Evolutionary conservation across 2,888 invertebrate genomes (phyloP), one percentile per base, ranked within the genome.

Genomic region (Blastobasis adustella): DNA sequence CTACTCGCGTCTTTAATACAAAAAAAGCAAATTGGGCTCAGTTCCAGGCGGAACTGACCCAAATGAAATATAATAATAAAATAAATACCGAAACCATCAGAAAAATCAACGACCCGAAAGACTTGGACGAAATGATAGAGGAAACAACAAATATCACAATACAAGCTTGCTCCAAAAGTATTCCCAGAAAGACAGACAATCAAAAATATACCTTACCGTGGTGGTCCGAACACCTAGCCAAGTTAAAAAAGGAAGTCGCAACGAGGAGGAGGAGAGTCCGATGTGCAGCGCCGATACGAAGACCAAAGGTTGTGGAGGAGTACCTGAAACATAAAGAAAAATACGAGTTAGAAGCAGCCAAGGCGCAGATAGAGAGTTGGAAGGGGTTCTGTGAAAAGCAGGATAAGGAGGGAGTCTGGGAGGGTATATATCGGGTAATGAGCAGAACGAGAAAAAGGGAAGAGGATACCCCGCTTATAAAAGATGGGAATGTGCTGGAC

Each of bases 361-460:
- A 51, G 6, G 59, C 61, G 0, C 54, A 55, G 8, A 54, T 42
- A 0, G 37, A 48, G 0, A 60, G 62, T 41, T 62, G 63, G 63
- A 65, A 55, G 37, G 46, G 42, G 0, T 61, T 57, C 36, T 64
- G 64, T 5, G 8, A 9, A 0, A 54, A 10, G 9, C 62, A 62
- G 51, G 57, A 58, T 9, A 49, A n/a, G 23, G 61, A 61, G 39
- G 46, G 49, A 5, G 5, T 58, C 4, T 61, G 50, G 52, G 53
- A 53, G 5, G 49, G 55, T 0, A 49, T 50, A 4, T 53, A 53
- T 6, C 45, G 55, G 9, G 49, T 56, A 0, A 51, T n/a, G n/a
- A n/a, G n/a, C n/a, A n/a, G n/a, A n/a, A n/a, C n/a, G n/a, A n/a
- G n/a, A n/a, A n/a, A n/a, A n/a, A n/a, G n/a, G n/a, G n/a, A n/a